Conservation (phyloP, 1,140 invertebrate species). For the Cydia fagiglandana region DNA sequence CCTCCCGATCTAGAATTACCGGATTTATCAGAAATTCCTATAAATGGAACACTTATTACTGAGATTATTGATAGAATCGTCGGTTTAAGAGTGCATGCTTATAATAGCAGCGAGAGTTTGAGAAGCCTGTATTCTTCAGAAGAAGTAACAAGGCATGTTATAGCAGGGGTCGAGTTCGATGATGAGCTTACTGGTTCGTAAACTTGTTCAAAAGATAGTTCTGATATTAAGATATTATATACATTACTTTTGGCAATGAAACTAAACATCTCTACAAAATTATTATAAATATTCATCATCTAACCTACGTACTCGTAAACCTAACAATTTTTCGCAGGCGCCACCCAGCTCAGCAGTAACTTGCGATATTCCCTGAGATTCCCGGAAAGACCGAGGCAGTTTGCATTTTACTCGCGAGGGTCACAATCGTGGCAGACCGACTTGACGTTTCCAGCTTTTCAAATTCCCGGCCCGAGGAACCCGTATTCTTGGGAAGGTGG, state of each 20-base stretch:
- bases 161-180: constrained; percentile 67
- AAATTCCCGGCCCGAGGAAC: constrained; percentile 83
- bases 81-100: constrained; percentile 46
- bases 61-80: constrained; percentile 52
- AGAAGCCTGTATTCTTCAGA: constrained; percentile 59
- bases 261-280: not conserved
- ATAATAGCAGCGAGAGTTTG: constrained; percentile 54
- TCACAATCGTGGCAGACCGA: constrained; percentile 82
- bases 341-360: constrained; percentile 56
- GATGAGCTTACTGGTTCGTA: constrained; percentile 57
- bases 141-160: constrained; percentile 52
- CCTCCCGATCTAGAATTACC: constrained; percentile 45
- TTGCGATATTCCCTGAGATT: constrained; percentile 81
- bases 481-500: constrained; percentile 69
- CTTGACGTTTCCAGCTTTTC: constrained; percentile 83
- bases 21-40: constrained; percentile 38
- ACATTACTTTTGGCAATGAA: not conserved
- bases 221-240: not conserved
- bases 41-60: constrained; percentile 47
- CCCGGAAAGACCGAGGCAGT: constrained; percentile 80
- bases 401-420: constrained; percentile 62
- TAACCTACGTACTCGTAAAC: constrained; percentile 17
- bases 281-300: constrained; percentile 13
- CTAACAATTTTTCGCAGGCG: constrained; percentile 44
- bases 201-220: not conserved